Evolutionary conservation across 2,888 invertebrate genomes (phyloP).

Genomic region (Habrosyne pyritoides): DNA sequence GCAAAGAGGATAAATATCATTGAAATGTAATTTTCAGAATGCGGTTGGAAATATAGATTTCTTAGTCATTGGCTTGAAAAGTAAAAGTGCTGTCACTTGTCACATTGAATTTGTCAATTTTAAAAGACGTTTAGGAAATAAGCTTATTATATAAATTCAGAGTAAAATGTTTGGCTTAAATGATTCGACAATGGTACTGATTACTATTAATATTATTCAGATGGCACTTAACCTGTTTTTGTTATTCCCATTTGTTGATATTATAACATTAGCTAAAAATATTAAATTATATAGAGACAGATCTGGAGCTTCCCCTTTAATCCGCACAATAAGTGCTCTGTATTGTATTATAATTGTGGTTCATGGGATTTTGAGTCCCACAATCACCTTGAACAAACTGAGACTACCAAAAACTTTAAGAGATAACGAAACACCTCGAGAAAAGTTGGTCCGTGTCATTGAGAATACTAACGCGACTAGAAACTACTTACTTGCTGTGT

Average conservation of each 20-base stretch:
- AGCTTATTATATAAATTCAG: constrained; percentile 11
- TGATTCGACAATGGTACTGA: constrained; percentile 36
- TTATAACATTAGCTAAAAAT: constrained; percentile 45
- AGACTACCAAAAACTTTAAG: constrained; percentile 27
- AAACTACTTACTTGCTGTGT: constrained; percentile 60
- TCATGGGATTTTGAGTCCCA: constrained; percentile 56
- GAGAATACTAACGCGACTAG: constrained; percentile 54
- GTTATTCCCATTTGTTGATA: constrained; percentile 50
- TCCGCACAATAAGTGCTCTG: constrained; percentile 13
- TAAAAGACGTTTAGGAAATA: neutral
- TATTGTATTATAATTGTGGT: constrained; percentile 39
- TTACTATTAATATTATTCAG: constrained; percentile 48
- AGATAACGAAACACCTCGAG: constrained; percentile 32
- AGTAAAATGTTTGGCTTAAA: constrained; percentile 35
- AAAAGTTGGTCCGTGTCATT: constrained; percentile 51
- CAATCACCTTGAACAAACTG: constrained; percentile 40
- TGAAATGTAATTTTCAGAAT: neutral
- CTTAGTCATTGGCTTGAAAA: neutral
- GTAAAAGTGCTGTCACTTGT: neutral
- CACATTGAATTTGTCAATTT: neutral
- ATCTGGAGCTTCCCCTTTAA: constrained; percentile 18
- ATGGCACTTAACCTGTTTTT: constrained; percentile 55
- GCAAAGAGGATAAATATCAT: constrained; percentile 24
- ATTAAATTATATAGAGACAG: constrained; percentile 33
- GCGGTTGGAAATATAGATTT: neutral